These are phyloP conservation scores for Ericerus pela DNA, from an alignment of 1,140 invertebrate species.

Conservation along the genomic window DNA sequence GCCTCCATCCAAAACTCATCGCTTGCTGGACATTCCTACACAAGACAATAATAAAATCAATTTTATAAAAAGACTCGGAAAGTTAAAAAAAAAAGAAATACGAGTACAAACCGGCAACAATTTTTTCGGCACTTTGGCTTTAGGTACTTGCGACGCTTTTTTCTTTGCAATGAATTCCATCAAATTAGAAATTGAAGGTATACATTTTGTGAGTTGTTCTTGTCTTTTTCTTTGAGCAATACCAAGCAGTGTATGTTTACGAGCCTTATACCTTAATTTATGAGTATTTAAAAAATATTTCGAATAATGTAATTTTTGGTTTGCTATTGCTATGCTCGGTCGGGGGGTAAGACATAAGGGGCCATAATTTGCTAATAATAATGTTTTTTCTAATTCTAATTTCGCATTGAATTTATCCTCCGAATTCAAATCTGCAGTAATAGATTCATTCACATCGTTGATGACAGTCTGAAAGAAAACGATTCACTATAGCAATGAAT, in stretches of 20 bases:
- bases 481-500: too few relatives aligned
- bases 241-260: neutral
- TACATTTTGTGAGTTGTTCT: neutral
- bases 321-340: conserved; percentile 51
- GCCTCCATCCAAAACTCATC: conserved; percentile 1
- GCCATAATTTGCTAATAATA: conserved; percentile 67
- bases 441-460: conserved; percentile 47
- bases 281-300: conserved; percentile 8
- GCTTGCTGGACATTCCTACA: neutral
- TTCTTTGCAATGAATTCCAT: neutral
- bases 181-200: neutral
- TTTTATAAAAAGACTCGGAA: neutral
- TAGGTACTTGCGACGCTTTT: neutral
- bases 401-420: conserved; percentile 65
- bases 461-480: conserved; percentile 45
- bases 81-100: neutral
- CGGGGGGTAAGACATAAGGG: conserved; percentile 79
- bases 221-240: conserved; percentile 1
- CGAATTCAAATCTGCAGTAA: conserved; percentile 33
- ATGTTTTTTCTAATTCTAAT: conserved; percentile 59
- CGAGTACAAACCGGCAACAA: neutral
- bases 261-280: neutral
- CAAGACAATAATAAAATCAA: neutral
- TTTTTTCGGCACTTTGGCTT: neutral
- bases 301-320: conserved; percentile 29